These are phyloP conservation scores for Prionailurus viverrinus DNA, from an alignment of 2,113 vertebrate genomes.

Conservation along the genomic window DNA sequence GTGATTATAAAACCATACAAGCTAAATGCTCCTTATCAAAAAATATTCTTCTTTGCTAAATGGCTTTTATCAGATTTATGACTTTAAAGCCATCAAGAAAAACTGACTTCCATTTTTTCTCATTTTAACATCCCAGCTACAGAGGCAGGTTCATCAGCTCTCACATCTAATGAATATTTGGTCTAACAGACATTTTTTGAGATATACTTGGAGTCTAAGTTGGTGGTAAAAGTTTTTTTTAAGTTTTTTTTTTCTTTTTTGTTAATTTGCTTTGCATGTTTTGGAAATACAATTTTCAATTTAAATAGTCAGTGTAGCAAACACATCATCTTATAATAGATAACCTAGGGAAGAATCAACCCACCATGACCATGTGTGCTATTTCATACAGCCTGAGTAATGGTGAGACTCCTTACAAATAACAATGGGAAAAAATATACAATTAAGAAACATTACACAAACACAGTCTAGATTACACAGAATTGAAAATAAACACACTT, in stretches of 20 bases:
- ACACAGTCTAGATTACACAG: constrained; percentile 55
- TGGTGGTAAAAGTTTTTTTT: background rate
- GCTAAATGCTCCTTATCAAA: constrained; percentile 41
- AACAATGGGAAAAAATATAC: constrained; percentile 32
- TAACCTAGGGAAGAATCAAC: constrained; percentile 53
- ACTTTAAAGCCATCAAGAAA: constrained; percentile 52
- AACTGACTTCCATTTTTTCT: constrained; percentile 24
- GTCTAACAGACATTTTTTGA: constrained; percentile 9
- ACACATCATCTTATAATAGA: constrained; percentile 57
- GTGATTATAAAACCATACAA: constrained; percentile 64
- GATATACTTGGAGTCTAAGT: background rate
- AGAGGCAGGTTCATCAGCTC: constrained; percentile 2
- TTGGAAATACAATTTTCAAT: constrained; percentile 53
- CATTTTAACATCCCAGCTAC: constrained; percentile 56
- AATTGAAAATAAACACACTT: constrained; percentile 56
- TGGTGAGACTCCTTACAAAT: constrained; percentile 59
- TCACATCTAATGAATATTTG: background rate
- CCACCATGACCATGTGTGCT: background rate
- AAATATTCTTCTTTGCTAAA: constrained; percentile 59
- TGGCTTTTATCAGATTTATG: constrained; percentile 56
- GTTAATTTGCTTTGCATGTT: constrained; percentile 35
- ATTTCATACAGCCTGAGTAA: constrained; percentile 68
- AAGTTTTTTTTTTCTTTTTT: background rate
- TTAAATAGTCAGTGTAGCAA: constrained; percentile 67
- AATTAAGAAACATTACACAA: constrained; percentile 69